phyloP scores from a whole-genome alignment of 1,140 invertebrate species.

The Conus ventricosus region DNA sequence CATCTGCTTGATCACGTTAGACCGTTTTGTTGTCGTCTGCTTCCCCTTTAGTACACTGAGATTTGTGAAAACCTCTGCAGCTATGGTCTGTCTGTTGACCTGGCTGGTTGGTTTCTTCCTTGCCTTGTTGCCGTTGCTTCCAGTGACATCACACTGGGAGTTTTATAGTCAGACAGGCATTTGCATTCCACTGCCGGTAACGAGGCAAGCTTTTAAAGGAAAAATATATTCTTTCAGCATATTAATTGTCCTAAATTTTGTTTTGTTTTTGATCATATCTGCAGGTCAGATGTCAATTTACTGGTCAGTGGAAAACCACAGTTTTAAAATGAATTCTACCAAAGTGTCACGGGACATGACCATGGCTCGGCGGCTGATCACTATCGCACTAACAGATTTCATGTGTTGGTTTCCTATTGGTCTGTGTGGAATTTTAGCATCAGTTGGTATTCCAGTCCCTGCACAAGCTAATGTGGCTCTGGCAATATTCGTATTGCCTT shows the following conservation, averaged over 20 bases:
- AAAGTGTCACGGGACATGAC: neutral
- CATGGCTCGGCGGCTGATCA: neutral
- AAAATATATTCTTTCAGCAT: neutral
- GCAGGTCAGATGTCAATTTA: neutral
- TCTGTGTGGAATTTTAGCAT: neutral
- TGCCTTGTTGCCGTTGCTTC: neutral
- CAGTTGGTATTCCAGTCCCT: neutral
- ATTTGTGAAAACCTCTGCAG: neutral
- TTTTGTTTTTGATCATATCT: neutral
- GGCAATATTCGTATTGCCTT: neutral
- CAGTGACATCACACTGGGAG: neutral
- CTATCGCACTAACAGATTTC: neutral
- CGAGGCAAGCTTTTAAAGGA: neutral
- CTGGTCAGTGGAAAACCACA: neutral
- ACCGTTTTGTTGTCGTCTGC: conserved; percentile 27
- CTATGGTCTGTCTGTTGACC: neutral
- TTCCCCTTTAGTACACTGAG: conserved; percentile 25
- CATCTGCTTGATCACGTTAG: conserved; percentile 52
- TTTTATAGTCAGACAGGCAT: conserved; percentile 3
- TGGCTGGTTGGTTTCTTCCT: neutral
- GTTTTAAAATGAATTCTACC: neutral
- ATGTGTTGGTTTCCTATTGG: conserved; percentile 6
- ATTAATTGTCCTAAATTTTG: neutral
- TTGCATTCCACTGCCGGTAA: conserved; percentile 20
- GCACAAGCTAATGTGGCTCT: neutral